phyloP scores from a whole-genome alignment of 2,113 vertebrate genomes.

The Sialia sialis region DNA sequence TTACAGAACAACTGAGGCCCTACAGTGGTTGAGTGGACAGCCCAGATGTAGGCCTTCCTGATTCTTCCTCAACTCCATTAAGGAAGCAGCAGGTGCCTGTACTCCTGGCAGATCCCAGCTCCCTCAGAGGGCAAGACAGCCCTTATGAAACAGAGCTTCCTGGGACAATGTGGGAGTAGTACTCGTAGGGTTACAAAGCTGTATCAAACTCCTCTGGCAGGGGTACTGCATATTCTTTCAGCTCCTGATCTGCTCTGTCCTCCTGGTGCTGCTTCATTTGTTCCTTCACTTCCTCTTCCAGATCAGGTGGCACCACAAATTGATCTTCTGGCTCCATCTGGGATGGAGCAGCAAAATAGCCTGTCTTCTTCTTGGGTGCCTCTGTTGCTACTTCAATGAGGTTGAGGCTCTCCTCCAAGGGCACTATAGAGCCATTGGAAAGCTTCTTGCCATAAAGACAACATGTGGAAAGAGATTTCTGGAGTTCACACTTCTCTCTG shows the following conservation, averaged over 20 bases:
- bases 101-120: conserved; percentile 11
- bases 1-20: neutral
- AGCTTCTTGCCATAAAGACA: conserved; percentile 93
- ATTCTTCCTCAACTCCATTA: neutral
- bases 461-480: conserved; percentile 88
- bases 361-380: conserved; percentile 93
- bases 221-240: conserved; percentile 41
- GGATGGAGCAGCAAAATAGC: conserved; percentile 92
- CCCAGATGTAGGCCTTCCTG: neutral
- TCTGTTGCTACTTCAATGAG: conserved; percentile 94
- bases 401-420: conserved; percentile 91
- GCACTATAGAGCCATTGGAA: conserved; percentile 93
- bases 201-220: conserved; percentile 89
- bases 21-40: neutral
- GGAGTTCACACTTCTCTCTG: conserved; percentile 85
- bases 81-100: conserved; percentile 31
- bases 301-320: conserved; percentile 87
- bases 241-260: conserved; percentile 35
- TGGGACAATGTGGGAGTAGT: neutral
- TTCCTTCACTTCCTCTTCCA: conserved; percentile 92
- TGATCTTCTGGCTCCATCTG: conserved; percentile 95
- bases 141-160: neutral
- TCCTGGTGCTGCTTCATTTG: conserved; percentile 84
- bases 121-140: neutral
- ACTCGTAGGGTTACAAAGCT: conserved; percentile 75